Evolutionary conservation across 2,797 vertebrate species (phyloP).

Genomic region (Alca torda): DNA sequence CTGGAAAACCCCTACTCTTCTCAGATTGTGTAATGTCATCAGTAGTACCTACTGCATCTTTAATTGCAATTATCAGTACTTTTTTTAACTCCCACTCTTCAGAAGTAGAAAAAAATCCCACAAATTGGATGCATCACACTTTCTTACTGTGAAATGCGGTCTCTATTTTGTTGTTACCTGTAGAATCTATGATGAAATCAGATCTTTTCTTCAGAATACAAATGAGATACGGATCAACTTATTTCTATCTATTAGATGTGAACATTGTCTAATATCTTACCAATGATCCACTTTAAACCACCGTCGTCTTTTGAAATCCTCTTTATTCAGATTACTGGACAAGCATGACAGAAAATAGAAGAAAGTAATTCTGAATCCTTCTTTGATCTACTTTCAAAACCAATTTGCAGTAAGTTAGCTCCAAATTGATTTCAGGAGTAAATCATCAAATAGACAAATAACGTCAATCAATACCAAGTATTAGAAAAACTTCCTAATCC

Average conservation of each 20-base stretch:
- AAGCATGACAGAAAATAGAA: slow-evolving; percentile 9
- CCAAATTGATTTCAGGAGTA: slow-evolving; percentile 43
- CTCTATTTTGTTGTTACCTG: background rate
- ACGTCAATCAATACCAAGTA: background rate
- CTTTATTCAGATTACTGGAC: slow-evolving; percentile 24
- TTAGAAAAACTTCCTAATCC: background rate
- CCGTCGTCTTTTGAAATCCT: slow-evolving; percentile 7
- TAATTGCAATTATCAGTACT: background rate
- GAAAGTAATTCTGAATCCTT: slow-evolving; percentile 6
- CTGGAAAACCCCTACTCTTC: background rate
- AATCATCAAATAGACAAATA: slow-evolving; percentile 18
- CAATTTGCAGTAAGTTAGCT: slow-evolving; percentile 1
- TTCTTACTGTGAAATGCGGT: background rate
- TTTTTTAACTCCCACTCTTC: background rate
- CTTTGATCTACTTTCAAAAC: slow-evolving; percentile 51
- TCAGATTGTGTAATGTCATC: background rate
- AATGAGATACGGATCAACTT: background rate
- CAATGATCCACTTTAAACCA: slow-evolving; percentile 8
- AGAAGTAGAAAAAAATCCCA: background rate
- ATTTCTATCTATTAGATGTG: background rate
- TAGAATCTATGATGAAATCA: background rate
- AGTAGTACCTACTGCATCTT: background rate
- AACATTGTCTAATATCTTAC: background rate
- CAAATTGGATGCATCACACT: background rate
- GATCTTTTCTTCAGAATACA: background rate